phyloP scores from a whole-genome alignment of 1,140 invertebrate species.

The Aporrectodea caliginosa region DNA sequence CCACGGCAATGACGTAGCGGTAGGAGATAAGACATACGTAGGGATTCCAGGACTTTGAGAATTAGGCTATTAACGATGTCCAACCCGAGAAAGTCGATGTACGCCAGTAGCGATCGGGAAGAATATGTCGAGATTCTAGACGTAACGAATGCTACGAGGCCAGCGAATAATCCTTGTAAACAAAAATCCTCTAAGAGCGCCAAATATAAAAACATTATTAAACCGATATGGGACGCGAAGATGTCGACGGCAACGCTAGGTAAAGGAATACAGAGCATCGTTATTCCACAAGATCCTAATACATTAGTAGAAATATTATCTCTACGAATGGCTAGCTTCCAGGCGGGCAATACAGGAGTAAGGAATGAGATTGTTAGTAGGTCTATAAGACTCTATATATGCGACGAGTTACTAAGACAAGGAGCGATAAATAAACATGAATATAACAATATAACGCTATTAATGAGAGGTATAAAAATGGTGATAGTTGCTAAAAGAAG shows the following conservation, averaged over 20 bases:
- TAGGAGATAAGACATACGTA: background rate
- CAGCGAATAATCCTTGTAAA: background rate
- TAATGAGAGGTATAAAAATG: no score
- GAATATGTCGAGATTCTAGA: background rate
- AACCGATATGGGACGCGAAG: background rate
- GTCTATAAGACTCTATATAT: no score
- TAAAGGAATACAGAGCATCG: background rate
- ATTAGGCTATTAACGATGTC: background rate
- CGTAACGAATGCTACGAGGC: background rate
- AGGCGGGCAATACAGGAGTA: background rate
- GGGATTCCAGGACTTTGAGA: background rate
- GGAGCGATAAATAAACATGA: no score
- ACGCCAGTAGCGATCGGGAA: background rate
- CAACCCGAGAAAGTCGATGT: background rate
- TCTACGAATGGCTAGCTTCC: background rate
- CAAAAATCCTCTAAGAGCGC: background rate
- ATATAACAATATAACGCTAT: no score
- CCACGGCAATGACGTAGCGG: background rate
- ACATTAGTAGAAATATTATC: background rate
- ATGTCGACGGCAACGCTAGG: background rate
- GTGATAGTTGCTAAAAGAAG: no score
- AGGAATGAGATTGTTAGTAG: no score
- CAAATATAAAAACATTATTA: background rate
- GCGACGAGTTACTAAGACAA: no score
- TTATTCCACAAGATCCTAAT: background rate